Conservation (phyloP, 2,888 invertebrate genomes). For the Lydus trimaculatus region DNA sequence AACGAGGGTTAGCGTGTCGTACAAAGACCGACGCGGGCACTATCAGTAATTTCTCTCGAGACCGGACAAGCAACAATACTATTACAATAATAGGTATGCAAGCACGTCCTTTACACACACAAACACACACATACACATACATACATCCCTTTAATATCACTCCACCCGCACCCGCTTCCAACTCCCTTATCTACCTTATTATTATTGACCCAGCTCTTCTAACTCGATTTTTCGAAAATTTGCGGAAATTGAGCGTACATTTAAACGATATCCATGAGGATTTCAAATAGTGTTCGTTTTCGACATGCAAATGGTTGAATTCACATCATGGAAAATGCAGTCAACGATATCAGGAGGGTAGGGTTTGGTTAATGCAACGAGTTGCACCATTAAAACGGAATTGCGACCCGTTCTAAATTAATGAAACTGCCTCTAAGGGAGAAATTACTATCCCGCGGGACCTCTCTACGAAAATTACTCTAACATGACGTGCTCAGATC, state of each 20-base stretch:
- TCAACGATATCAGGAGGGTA: not conserved
- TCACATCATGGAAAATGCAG: conserved; percentile 16
- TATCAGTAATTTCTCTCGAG: conserved; percentile 30
- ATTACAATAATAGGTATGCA: conserved; percentile 28
- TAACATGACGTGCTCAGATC: conserved; percentile 12
- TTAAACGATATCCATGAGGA: conserved; percentile 15
- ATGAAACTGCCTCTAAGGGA: conserved; percentile 11
- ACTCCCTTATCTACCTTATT: conserved; percentile 5
- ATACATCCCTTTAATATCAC: conserved; percentile 7
- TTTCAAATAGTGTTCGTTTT: conserved; percentile 6
- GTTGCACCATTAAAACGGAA: conserved; percentile 17
- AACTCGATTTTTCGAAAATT: conserved; percentile 7
- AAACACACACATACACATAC: not conserved
- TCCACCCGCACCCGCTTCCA: not conserved
- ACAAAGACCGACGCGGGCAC: conserved; percentile 18
- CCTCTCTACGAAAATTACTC: conserved; percentile 7
- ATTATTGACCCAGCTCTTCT: conserved; percentile 7
- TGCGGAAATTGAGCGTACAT: conserved; percentile 14
- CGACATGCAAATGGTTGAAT: conserved; percentile 13
- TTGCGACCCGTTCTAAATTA: conserved; percentile 18
- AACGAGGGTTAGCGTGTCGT: conserved; percentile 27
- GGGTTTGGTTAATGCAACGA: conserved; percentile 10
- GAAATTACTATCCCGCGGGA: conserved; percentile 5
- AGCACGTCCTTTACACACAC: conserved; percentile 7
- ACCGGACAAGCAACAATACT: conserved; percentile 26